These are phyloP conservation scores for Enteromius paludinosus DNA, from an alignment of 2,797 vertebrate species.

Conservation along the genomic window DNA sequence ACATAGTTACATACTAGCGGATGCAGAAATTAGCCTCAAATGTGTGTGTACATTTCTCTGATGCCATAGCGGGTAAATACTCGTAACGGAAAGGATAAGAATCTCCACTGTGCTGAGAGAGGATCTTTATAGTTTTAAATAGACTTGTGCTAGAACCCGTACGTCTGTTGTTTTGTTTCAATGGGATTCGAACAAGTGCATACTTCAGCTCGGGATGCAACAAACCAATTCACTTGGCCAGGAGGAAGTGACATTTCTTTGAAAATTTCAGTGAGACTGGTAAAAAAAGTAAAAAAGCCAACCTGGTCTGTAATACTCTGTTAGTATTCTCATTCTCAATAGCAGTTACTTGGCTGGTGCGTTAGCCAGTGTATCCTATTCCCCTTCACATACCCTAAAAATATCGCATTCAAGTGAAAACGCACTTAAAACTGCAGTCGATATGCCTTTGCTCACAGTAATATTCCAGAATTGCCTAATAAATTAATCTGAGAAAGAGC, in stretches of 20 bases:
- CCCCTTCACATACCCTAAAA: background rate
- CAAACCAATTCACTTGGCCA: conserved; percentile 4
- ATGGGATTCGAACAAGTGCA: background rate
- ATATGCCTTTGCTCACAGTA: conserved; percentile 16
- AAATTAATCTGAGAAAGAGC: conserved; percentile 44
- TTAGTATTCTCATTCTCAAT: background rate
- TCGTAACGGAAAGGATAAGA: background rate
- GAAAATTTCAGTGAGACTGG: background rate
- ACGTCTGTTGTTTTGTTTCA: background rate
- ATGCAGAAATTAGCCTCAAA: conserved; percentile 33
- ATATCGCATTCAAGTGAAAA: conserved; percentile 5
- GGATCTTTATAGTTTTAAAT: conserved; percentile 13
- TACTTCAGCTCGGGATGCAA: background rate
- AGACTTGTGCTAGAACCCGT: background rate
- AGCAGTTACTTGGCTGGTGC: background rate
- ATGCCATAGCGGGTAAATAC: conserved; percentile 12
- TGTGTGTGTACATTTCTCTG: conserved; percentile 27
- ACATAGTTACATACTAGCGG: conserved; percentile 23
- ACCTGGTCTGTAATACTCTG: background rate
- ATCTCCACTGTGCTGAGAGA: background rate
- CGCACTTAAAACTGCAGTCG: background rate
- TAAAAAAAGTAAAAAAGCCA: background rate
- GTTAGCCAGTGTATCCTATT: conserved; percentile 10
- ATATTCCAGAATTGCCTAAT: conserved; percentile 33
- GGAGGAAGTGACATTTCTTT: conserved; percentile 6